Percentiles rank a stretch among this genome's conserved stretches.
phyloP scores from a whole-genome alignment of 2,888 invertebrate species.

The Apomyelois bistriatella region DNA sequence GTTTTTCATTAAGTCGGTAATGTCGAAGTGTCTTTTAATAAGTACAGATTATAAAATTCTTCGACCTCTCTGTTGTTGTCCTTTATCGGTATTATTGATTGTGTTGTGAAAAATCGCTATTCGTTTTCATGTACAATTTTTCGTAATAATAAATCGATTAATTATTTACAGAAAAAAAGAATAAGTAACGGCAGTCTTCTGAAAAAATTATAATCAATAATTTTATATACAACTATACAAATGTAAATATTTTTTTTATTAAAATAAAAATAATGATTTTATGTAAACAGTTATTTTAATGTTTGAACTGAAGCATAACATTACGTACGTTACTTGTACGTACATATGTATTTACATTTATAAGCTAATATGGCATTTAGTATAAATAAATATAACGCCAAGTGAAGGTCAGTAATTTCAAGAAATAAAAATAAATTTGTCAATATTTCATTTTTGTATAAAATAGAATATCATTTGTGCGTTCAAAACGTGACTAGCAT shows the following conservation, averaged over 20 bases:
- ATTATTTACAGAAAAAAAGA: slow-evolving; percentile 55
- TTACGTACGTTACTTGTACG: slow-evolving; percentile 47
- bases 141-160: slow-evolving; percentile 34
- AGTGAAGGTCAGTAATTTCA: slow-evolving; percentile 34
- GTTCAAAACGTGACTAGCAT: slow-evolving; percentile 77
- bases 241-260: slow-evolving; percentile 57
- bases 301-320: slow-evolving; percentile 60
- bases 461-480: slow-evolving; percentile 67
- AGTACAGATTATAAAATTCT: slow-evolving; percentile 20
- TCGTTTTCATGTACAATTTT: slow-evolving; percentile 44
- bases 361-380: slow-evolving; percentile 75
- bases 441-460: slow-evolving; percentile 30
- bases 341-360: slow-evolving; percentile 64
- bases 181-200: slow-evolving; percentile 73
- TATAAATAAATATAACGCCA: slow-evolving; percentile 53
- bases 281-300: slow-evolving; percentile 44
- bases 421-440: slow-evolving; percentile 32
- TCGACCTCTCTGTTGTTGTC: slow-evolving; percentile 35
- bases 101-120: slow-evolving; percentile 74
- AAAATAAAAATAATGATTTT: slow-evolving; percentile 45
- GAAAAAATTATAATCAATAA: slow-evolving; percentile 58
- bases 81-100: slow-evolving; percentile 18
- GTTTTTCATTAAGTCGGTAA: slow-evolving; percentile 38
- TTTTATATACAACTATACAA: slow-evolving; percentile 64
- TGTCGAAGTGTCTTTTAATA: slow-evolving; percentile 39